A percentile compares a stretch with the other conserved stretches of the same genome.
Evolutionary conservation across 2,113 vertebrate genomes (phyloP).

Genomic region (Onychorhynchus coronatus): DNA sequence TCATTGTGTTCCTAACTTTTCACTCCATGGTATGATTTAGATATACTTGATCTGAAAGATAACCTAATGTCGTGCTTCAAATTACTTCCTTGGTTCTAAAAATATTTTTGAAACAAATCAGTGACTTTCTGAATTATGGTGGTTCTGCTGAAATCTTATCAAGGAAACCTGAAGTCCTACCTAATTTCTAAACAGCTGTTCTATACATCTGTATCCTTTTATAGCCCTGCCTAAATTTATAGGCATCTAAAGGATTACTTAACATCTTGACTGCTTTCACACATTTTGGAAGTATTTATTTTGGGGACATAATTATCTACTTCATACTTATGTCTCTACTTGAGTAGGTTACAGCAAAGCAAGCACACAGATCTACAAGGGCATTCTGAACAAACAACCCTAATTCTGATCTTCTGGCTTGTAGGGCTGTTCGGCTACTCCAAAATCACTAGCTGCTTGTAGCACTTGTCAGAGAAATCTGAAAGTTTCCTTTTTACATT

Average conservation of each 20-base stretch:
- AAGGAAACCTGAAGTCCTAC: background rate
- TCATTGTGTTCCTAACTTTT: background rate
- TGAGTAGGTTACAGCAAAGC: background rate
- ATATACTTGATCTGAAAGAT: background rate
- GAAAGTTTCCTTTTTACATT: background rate
- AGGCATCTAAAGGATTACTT: background rate
- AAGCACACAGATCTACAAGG: background rate
- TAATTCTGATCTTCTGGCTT: background rate
- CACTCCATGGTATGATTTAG: background rate
- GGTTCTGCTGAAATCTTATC: background rate
- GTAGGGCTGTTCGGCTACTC: background rate
- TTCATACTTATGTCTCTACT: background rate
- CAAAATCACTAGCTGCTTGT: background rate
- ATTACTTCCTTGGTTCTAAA: background rate
- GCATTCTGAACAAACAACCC: background rate
- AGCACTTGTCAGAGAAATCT: background rate
- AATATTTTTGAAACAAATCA: background rate
- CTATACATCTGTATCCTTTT: rapidly evolving
- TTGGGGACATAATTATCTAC: background rate
- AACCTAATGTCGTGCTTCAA: background rate
- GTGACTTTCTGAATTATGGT: background rate
- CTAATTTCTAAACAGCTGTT: background rate
- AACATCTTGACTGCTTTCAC: background rate
- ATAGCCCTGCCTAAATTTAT: background rate
- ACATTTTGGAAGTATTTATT: background rate